phyloP scores from a whole-genome alignment of 2,113 vertebrate genomes.

The Dicaeum eximium region DNA sequence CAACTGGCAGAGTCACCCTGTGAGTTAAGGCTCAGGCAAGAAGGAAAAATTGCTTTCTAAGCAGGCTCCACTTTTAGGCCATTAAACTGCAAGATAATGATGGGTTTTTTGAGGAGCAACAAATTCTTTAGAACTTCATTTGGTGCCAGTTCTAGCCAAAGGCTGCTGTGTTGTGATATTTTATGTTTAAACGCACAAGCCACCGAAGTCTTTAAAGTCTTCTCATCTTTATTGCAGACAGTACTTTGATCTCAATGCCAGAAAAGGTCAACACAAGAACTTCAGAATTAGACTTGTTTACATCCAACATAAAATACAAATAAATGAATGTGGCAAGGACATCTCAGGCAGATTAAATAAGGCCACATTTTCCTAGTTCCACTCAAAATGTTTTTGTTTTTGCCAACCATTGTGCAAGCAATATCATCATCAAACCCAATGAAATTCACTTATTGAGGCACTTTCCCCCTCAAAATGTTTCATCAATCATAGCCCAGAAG shows the following conservation, averaged over 20 bases:
- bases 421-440: conserved; percentile 50
- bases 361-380: background rate
- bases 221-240: conserved; percentile 66
- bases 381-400: conserved; percentile 56
- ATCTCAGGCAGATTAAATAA: conserved; percentile 28
- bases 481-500: conserved; percentile 60
- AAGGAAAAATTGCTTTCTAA: conserved; percentile 11
- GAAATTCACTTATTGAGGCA: conserved; percentile 45
- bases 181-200: conserved; percentile 61
- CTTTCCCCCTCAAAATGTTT: conserved; percentile 32
- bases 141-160: conserved; percentile 33
- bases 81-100: conserved; percentile 41
- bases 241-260: conserved; percentile 62
- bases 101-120: background rate
- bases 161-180: conserved; percentile 25
- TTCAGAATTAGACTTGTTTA: conserved; percentile 68
- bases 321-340: conserved; percentile 60
- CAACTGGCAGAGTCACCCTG: background rate
- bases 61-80: background rate
- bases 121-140: conserved; percentile 12
- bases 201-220: conserved; percentile 36
- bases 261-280: conserved; percentile 54
- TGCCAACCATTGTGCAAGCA: conserved; percentile 4
- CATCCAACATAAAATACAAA: conserved; percentile 22
- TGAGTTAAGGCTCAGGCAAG: background rate